phyloP scores from a whole-genome alignment of 1,140 invertebrate genomes.

The Procambarus clarkii region DNA sequence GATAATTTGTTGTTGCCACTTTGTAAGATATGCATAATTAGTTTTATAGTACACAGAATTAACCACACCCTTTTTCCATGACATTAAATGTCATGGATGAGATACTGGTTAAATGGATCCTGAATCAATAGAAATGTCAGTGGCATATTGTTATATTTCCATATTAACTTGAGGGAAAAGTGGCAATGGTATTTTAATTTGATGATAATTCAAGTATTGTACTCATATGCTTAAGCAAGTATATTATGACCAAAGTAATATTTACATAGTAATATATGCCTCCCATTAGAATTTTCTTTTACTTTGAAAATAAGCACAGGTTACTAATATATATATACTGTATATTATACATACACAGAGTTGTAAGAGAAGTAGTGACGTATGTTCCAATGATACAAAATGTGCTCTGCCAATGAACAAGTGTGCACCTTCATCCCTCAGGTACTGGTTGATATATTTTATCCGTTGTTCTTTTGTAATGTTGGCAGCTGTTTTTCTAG shows the following conservation, averaged over 20 bases:
- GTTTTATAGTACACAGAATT: no score
- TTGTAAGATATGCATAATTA: background rate
- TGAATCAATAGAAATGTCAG: background rate
- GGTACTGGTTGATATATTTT: slow-evolving; percentile 31
- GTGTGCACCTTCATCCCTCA: slow-evolving; percentile 32
- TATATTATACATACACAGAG: background rate
- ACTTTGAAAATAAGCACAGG: background rate
- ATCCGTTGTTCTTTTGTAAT: slow-evolving; percentile 33
- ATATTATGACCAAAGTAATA: background rate
- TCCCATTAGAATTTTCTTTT: background rate
- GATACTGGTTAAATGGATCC: background rate
- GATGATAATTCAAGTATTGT: no score
- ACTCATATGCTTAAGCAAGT: background rate
- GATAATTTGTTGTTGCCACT: background rate
- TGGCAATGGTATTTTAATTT: background rate
- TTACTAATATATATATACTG: background rate
- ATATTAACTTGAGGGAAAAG: slow-evolving; percentile 17
- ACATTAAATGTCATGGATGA: background rate
- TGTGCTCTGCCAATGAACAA: slow-evolving; percentile 2
- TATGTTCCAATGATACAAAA: slow-evolving; percentile 22
- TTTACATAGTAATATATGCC: background rate
- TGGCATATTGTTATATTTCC: slow-evolving; percentile 7
- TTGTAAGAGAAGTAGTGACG: background rate
- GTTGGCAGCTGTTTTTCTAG: slow-evolving; percentile 43
- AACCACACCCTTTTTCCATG: background rate